phyloP scores from a whole-genome alignment of 2,888 invertebrate species.

The Palloptera scutellata region DNA sequence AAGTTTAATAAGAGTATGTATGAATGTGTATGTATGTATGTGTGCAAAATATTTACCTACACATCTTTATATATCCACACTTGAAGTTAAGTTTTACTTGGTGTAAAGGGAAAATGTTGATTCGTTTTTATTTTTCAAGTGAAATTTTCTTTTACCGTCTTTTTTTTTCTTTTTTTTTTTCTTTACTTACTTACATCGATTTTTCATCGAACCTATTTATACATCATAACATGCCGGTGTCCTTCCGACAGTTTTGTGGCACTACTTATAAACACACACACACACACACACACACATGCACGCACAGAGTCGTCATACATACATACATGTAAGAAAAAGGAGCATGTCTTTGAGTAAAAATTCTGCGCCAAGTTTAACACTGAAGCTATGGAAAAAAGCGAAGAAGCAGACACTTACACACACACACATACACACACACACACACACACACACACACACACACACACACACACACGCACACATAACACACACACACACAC shows the following conservation, averaged over 20 bases:
- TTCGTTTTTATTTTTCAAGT: no score
- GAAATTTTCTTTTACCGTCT: no score
- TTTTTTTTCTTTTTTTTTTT: no score
- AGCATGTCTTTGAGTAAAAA: constrained; percentile 16
- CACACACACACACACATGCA: background rate
- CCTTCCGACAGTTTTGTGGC: constrained; percentile 13
- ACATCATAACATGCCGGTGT: constrained; percentile 22
- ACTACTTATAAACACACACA: background rate
- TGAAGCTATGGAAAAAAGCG: background rate
- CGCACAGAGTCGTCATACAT: background rate
- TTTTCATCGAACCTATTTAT: constrained; percentile 22
- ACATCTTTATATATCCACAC: no score
- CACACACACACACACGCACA: background rate
- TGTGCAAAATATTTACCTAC: no score
- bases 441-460: constrained; percentile 1
- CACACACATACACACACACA: constrained; percentile 1
- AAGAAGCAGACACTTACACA: constrained; percentile 12
- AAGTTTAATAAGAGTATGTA: no score
- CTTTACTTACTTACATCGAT: background rate
- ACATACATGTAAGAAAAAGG: constrained; percentile 12
- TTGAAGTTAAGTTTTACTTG: no score
- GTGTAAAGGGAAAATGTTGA: no score
- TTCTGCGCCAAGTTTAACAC: constrained; percentile 10
- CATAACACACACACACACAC: constrained; percentile 3
- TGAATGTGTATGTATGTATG: no score